Evolutionary conservation across 2,113 vertebrate genomes (phyloP).

Genomic region (Myiagra hebetior): DNA sequence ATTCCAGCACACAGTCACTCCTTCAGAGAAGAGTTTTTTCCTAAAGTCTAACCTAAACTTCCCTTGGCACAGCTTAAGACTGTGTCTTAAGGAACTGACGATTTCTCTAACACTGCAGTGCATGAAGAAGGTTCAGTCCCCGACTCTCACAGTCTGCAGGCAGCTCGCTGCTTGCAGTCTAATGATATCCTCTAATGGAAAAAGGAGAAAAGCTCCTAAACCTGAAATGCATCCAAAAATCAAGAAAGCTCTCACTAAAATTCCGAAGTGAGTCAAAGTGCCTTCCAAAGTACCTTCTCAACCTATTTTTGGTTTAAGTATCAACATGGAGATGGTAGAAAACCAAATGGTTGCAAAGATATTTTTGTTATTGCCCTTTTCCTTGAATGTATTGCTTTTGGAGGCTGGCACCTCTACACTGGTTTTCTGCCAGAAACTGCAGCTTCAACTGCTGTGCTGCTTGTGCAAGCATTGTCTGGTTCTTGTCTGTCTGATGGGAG

Average conservation of each 20-base stretch:
- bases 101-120: not conserved
- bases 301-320: conserved; percentile 23
- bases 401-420: not conserved
- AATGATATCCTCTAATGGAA: not conserved
- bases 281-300: not conserved
- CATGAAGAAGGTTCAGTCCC: not conserved
- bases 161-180: not conserved
- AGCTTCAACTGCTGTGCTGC: not conserved
- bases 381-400: not conserved
- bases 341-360: not conserved
- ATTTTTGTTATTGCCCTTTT: conserved; percentile 7
- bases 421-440: not conserved
- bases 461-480: not conserved
- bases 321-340: not conserved
- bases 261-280: not conserved
- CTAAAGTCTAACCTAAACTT: not conserved
- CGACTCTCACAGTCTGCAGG: not conserved
- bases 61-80: not conserved
- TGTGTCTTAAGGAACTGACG: not conserved
- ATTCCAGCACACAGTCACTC: not conserved
- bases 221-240: not conserved
- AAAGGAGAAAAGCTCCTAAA: not conserved
- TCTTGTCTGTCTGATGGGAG: not conserved
- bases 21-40: not conserved
- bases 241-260: not conserved